Base-by-base conservation (phyloP, 2,797 vertebrate species). In the Peromyscus attwateri region DNA sequence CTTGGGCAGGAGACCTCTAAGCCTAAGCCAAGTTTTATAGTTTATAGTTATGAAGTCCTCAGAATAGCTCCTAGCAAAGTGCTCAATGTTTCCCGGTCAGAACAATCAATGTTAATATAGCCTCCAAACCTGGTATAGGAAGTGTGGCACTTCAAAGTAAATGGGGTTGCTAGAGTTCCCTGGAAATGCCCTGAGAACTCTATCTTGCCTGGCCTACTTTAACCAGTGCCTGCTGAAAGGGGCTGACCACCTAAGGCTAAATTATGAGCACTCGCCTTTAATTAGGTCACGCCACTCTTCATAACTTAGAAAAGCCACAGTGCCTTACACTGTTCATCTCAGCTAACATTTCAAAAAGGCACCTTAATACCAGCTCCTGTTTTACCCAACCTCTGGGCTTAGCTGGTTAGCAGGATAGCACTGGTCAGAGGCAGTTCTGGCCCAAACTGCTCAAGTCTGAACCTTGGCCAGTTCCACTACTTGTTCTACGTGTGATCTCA, bases 31-130 rank as follows among this genome's bases (percentile, higher is more conserved):
- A 91, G 29, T 64, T 77, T 84, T 71, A 76, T 68, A 91, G 34
- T 90, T 95, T 89, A 87, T 13, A 87, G 4, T 12, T 64, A 64
- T 52, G 62, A 94, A 89, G 57, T 96, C 94, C 75, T 96, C 46
- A 87, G 37, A 96, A 80, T 6, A 92, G 27, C 60, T 95, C 21
- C 27, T 68, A 66, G 87, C 43, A 91, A 97, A 85, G 75, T 3
- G 3, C 14, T 89, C 49, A 95, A 37, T 81, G 75, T 55, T 96
- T 95, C 80, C 85, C 75, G 95, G 62, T 40, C 71, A 89, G n/a
- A 92, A 76, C 75, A 55, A 83, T 52, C 29, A 70, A 75, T 94
- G 90, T 70, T 91, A 92, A 43, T 60, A 83, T 71, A 92, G 37
- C 55, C 79, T 95, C 68, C 43, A 73, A 95, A 84, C 3, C 25